Conservation (phyloP, 2,888 invertebrate species). For the Camptogramma bilineatum region DNA sequence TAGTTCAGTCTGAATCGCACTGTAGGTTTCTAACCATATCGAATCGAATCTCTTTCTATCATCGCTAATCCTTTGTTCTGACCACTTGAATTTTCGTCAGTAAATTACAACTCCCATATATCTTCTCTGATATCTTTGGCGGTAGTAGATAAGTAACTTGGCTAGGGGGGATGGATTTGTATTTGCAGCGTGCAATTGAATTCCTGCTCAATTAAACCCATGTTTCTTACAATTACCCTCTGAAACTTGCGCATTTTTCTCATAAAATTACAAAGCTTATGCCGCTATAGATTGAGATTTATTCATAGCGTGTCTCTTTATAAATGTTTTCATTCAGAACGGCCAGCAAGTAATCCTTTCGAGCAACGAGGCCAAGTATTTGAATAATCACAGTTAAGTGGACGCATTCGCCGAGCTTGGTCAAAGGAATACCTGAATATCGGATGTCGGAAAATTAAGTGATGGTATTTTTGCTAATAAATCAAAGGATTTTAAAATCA, state of each 20-base stretch:
- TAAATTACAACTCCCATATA: no score
- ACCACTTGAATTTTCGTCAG: no score
- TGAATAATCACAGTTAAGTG: constrained; percentile 43
- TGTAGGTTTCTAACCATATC: no score
- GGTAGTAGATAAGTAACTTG: no score
- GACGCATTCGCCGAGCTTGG: constrained; percentile 15
- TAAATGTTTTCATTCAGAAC: constrained; percentile 15
- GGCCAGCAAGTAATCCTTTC: constrained; percentile 25
- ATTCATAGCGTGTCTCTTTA: constrained; percentile 8
- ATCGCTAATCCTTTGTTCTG: no score
- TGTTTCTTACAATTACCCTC: not conserved
- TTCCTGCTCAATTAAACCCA: no score
- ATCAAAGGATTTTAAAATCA: not conserved
- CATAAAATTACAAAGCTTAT: constrained; percentile 2
- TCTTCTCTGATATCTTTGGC: no score
- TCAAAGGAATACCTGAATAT: constrained; percentile 38
- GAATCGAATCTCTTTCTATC: no score
- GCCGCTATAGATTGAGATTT: not conserved
- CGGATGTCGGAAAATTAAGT: constrained; percentile 19
- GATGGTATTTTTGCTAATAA: not conserved
- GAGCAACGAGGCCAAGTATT: constrained; percentile 27
- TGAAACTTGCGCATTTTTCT: not conserved
- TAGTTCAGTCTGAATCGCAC: no score
- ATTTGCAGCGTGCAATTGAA: no score
- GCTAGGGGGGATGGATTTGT: no score